Conservation (phyloP, 2,888 invertebrate genomes). For the Himalopsyche tibetana region DNA sequence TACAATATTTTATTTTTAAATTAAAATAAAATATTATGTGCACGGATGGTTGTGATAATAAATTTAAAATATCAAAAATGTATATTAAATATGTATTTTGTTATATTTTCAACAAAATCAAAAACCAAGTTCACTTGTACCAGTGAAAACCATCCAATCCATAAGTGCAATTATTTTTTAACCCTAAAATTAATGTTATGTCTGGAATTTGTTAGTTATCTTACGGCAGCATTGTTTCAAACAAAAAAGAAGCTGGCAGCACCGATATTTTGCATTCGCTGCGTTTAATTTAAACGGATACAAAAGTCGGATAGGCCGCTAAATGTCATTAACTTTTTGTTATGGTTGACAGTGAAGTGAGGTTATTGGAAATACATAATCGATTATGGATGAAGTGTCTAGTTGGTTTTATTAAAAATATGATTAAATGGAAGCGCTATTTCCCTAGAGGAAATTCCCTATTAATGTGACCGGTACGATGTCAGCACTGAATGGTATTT, state of each 20-base stretch:
- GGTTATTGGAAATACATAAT: constrained; percentile 48
- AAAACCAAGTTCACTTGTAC: too few relatives aligned
- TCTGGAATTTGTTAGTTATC: neutral
- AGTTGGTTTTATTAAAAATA: constrained; percentile 29
- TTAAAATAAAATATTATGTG: too few relatives aligned
- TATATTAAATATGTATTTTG: too few relatives aligned
- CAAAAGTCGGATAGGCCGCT: constrained; percentile 20
- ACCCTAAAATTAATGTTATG: neutral
- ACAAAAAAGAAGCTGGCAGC: neutral
- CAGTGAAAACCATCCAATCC: too few relatives aligned
- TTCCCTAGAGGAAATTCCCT: constrained; percentile 48
- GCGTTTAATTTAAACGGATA: constrained; percentile 41
- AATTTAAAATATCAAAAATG: too few relatives aligned
- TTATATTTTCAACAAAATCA: too few relatives aligned
- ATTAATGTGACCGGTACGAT: constrained; percentile 49
- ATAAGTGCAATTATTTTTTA: too few relatives aligned
- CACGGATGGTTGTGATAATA: too few relatives aligned
- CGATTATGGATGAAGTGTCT: constrained; percentile 32
- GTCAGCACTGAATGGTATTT: constrained; percentile 53
- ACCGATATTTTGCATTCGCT: neutral
- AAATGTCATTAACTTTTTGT: constrained; percentile 61
- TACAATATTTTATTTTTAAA: too few relatives aligned
- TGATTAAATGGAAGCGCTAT: constrained; percentile 46
- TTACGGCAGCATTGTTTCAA: neutral
- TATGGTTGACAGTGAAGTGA: constrained; percentile 56